Evolutionary conservation across 2,113 vertebrate species (phyloP).

Genomic region (Raja brachyura): DNA sequence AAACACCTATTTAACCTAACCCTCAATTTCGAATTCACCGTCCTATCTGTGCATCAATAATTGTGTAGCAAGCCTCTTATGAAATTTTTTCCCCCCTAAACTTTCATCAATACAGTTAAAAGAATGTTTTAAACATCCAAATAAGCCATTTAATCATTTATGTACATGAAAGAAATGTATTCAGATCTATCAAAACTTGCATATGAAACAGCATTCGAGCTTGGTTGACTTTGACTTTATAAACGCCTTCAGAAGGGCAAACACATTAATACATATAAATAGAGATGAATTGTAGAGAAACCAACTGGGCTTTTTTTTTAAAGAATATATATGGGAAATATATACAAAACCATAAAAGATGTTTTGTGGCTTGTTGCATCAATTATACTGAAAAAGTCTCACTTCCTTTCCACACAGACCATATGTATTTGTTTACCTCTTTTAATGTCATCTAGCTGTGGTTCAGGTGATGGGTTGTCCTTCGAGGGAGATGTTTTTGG

Average conservation of each 20-base stretch:
- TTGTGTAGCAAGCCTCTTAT: not conserved
- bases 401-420: not conserved
- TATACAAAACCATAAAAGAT: not conserved
- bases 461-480: conserved; percentile 92
- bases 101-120: not conserved
- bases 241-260: not conserved
- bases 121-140: not conserved
- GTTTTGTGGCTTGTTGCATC: not conserved
- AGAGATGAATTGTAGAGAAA: not conserved
- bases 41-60: not conserved
- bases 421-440: conserved; percentile 65
- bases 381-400: not conserved
- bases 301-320: not conserved
- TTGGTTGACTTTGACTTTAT: not conserved
- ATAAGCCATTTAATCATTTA: not conserved
- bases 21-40: not conserved
- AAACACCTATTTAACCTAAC: not conserved
- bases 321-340: not conserved
- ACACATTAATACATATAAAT: not conserved
- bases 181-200: not conserved
- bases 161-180: not conserved
- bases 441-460: conserved; percentile 95
- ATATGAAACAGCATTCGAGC: not conserved
- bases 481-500: conserved; percentile 86
- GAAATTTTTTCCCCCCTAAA: not conserved